A percentile compares a stretch with the other conserved stretches of the same genome.
These are phyloP conservation scores for Brachyptera putata DNA, from an alignment of 2,888 invertebrate species.

Conservation along the genomic window DNA sequence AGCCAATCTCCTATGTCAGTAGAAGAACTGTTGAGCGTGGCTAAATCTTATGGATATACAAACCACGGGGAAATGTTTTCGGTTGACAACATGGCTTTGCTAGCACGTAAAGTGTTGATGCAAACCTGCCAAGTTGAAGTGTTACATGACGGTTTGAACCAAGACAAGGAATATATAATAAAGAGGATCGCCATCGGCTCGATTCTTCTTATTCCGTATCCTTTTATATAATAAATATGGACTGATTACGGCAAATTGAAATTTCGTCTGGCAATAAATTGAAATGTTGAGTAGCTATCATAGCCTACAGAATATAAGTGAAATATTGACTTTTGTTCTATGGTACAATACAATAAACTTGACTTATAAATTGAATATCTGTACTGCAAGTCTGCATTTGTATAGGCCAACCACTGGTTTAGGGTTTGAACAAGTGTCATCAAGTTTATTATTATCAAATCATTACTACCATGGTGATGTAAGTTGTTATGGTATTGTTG, in stretches of 20 bases:
- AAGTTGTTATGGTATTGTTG: no score
- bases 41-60: conserved; percentile 62
- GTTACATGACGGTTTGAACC: conserved; percentile 45
- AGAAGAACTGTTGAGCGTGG: conserved; percentile 52
- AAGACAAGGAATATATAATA: conserved; percentile 50
- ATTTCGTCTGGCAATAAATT: not conserved
- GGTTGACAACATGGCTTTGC: conserved; percentile 61
- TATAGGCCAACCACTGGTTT: no score
- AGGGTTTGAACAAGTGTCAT: no score
- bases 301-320: no score
- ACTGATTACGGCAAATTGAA: conserved; percentile 35
- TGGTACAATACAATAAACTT: no score
- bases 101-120: conserved; percentile 55
- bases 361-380: no score
- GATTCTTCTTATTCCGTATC: conserved; percentile 60
- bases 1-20: conserved; percentile 56
- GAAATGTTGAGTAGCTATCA: no score
- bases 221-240: no score
- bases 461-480: no score
- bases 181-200: conserved; percentile 55
- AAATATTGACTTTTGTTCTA: no score
- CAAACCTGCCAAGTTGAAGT: conserved; percentile 49
- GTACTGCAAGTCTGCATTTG: no score
- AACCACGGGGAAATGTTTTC: conserved; percentile 88
- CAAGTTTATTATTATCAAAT: no score